Base-by-base conservation (phyloP, 2,113 vertebrate genomes). In the Murina feae region DNA sequence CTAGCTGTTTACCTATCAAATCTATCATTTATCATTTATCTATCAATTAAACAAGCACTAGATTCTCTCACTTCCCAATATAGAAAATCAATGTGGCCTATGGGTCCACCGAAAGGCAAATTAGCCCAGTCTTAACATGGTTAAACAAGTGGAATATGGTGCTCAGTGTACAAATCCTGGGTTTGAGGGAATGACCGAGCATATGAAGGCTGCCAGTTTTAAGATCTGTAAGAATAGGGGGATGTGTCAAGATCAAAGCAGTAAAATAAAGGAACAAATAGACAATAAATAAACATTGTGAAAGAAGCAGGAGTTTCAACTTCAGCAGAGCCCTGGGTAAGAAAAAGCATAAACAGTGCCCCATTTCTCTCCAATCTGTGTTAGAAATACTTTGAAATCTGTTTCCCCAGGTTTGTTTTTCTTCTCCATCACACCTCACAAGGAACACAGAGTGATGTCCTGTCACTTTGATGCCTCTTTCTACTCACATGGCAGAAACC, bases 401-500 rank as follows among this genome's bases (percentile, higher is more conserved):
- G 37, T 20, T 76, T 17, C 7, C 63, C 14, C 35, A 32, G 89
- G 93, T 94, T 94, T 85, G 47, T 75, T 89, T 94, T 69, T 63
- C 75, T 71, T 71, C 86, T 49, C 35, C 39, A 20, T 58, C 37
- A 72, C 37, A 87, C 82, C 81, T 92, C 35, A 35, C 2, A 12
- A 6, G 55, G 37, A 63, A 81, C 80, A 87, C 35, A 90, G 81
- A 96, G 35, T 93, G 66, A 75, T 37, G 51, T 80, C 74, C 80
- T 92, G 96, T 92, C 96, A 44, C 51, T 90, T 68, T 95, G 85
- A 88, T 82, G 86, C 18, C 21, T 96, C 79, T 55, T 85, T 94
- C 88, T 49, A 91, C 79, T 95, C 78, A 82, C 69, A 84, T 94
- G 72, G 76, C 84, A 96, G 97, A 96, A 96, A 80, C 92, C 58